Evolutionary conservation across 2,888 invertebrate species (phyloP).

Genomic region (Drosophila fungiperda): DNA sequence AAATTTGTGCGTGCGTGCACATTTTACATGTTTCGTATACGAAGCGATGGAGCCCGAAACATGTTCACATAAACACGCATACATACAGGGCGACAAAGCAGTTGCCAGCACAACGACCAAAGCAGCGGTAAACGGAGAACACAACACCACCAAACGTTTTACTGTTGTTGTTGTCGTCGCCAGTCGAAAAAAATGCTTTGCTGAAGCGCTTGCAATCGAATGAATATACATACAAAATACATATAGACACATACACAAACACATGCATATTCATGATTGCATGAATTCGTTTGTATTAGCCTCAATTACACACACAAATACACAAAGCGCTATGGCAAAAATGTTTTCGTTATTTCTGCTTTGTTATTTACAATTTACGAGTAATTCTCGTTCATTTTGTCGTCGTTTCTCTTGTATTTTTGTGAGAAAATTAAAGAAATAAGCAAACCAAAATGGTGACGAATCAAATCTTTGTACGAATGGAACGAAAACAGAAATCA

Average conservation of each 20-base stretch:
- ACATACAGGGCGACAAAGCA: constrained; percentile 30
- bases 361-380: constrained; percentile 76
- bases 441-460: constrained; percentile 62
- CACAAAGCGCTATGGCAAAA: constrained; percentile 45
- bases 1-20: constrained; percentile 37
- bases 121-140: constrained; percentile 26
- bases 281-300: constrained; percentile 31
- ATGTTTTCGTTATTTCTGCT: constrained; percentile 55
- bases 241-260: constrained; percentile 1
- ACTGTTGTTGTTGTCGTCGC: constrained; percentile 32
- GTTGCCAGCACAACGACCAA: constrained; percentile 46
- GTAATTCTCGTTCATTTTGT: constrained; percentile 73
- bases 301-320: constrained; percentile 49
- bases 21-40: constrained; percentile 57
- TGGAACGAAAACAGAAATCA: constrained; percentile 52
- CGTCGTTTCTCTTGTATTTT: constrained; percentile 31
- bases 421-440: constrained; percentile 29
- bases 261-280: constrained; percentile 10
- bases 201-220: constrained; percentile 41
- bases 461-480: constrained; percentile 56
- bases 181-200: constrained; percentile 38
- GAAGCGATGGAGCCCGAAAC: constrained; percentile 65
- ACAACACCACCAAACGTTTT: constrained; percentile 52
- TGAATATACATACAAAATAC: constrained; percentile 17
- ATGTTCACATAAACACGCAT: constrained; percentile 46